phyloP scores from a whole-genome alignment of 2,797 vertebrate genomes.

The Sebastes dallii region DNA sequence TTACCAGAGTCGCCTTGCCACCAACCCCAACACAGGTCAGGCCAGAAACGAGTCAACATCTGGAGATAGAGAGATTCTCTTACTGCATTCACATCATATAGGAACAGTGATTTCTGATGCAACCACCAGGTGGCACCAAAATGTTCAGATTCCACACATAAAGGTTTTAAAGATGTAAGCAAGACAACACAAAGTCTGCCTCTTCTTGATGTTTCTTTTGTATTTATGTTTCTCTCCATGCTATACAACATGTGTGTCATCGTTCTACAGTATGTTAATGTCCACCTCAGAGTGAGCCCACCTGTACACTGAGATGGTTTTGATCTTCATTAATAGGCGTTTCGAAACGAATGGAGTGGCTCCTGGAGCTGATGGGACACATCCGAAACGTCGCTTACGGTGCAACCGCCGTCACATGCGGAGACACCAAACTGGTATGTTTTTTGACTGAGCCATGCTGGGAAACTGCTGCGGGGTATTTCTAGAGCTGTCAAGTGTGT shows the following conservation, averaged over 20 bases:
- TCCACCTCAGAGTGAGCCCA: neutral
- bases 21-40: conserved; percentile 88
- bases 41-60: neutral
- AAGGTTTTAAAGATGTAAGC: neutral
- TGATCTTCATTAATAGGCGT: conserved; percentile 80
- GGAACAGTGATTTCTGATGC: accelerated
- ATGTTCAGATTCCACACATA: neutral
- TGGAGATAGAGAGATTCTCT: neutral
- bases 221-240: neutral
- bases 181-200: neutral
- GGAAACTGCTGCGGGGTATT: neutral
- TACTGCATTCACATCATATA: neutral
- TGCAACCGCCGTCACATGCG: conserved; percentile 65
- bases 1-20: conserved; percentile 88
- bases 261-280: neutral
- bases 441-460: too few relatives aligned
- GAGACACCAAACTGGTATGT: conserved; percentile 82
- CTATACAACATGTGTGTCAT: neutral
- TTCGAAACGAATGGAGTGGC: conserved; percentile 90
- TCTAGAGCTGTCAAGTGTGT: neutral
- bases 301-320: neutral
- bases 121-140: neutral
- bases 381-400: conserved; percentile 87
- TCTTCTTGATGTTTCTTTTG: neutral
- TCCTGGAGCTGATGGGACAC: conserved; percentile 93